Base-by-base conservation (phyloP, 1,140 invertebrate genomes). In the Drosophila hydei region DNA sequence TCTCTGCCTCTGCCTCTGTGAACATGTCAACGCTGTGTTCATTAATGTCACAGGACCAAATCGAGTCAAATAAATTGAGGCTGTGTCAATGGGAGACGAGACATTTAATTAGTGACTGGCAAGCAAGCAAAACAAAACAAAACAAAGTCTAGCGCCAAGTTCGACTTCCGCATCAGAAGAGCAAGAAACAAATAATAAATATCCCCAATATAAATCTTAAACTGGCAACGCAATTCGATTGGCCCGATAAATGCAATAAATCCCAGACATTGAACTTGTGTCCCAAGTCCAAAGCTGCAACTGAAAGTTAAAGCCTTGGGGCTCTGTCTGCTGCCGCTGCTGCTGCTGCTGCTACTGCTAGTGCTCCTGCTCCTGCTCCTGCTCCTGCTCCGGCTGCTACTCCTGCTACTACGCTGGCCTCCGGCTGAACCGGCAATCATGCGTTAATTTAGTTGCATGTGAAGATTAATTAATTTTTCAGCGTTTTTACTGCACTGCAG, bases 381-480 rank as follows among this genome's bases (percentile, higher is more conserved):
- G 45, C 33, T 23, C 6, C n/a, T 61, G 38, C 0, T 42, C 18
- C 9, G 12, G 52, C 55, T 63, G 47, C 70, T 58, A 62, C 21
- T 19, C 8, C 50, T 33, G 23, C 33, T 51, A 7, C 25, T 50
- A 12, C 16, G 11, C 14, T 48, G 50, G 67, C 51, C 54, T 55
- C 50, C 27, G 43, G 36, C 54, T 38, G 60, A 52, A 48, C 55
- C 71, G 61, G 81, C 81, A 81, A 88, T 85, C 81, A 88, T 85
- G 81, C 83, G 81, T 85, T 85, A 85, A 85, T 85, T 85, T 85
- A 85, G 81, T 85, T 85, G 83, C 81, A 87, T 85, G 81, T 54
- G 72, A 85, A 81, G 81, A 85, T 87, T 85, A 85, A 85, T 85
- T 88, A 88, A 87, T 85, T 85, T 85, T 62, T 27, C 71, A 80